Evolutionary conservation across 1,140 invertebrate species (phyloP).

Genomic region (Megathymus violae): DNA sequence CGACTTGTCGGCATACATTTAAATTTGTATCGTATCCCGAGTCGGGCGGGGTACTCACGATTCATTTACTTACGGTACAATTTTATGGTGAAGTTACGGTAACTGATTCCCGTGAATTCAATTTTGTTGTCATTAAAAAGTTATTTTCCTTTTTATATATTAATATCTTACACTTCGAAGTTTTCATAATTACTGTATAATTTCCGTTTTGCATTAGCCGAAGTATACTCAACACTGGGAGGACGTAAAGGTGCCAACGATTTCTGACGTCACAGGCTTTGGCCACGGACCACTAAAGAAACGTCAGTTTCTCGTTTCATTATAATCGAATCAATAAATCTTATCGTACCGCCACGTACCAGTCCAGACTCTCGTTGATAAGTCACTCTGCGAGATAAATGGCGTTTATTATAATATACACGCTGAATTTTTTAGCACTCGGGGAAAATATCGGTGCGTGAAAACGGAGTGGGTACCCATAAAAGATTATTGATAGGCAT

Average conservation of each 20-base stretch:
- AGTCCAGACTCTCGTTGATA: neutral
- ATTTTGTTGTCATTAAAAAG: too few relatives aligned
- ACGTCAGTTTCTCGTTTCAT: neutral
- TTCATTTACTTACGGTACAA: too few relatives aligned
- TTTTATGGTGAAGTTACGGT: too few relatives aligned
- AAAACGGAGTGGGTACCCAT: slow-evolving; percentile 2
- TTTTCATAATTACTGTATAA: too few relatives aligned
- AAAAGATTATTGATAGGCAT: slow-evolving; percentile 3
- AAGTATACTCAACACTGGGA: too few relatives aligned
- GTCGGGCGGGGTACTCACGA: too few relatives aligned
- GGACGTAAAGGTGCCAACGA: neutral
- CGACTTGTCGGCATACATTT: too few relatives aligned
- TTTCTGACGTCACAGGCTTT: neutral
- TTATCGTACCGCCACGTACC: neutral
- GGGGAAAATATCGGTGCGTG: slow-evolving; percentile 2
- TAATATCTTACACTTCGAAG: too few relatives aligned
- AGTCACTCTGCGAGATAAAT: neutral
- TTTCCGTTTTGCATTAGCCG: neutral
- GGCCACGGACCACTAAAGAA: neutral
- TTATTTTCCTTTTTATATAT: too few relatives aligned
- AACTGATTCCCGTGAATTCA: too few relatives aligned
- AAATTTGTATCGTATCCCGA: too few relatives aligned
- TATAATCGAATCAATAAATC: slow-evolving; percentile 6
- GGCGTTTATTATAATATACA: slow-evolving; percentile 6
- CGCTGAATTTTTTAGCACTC: slow-evolving; percentile 2